Conservation (phyloP, 1,140 invertebrate species). For the Drosophila tropicalis region DNA sequence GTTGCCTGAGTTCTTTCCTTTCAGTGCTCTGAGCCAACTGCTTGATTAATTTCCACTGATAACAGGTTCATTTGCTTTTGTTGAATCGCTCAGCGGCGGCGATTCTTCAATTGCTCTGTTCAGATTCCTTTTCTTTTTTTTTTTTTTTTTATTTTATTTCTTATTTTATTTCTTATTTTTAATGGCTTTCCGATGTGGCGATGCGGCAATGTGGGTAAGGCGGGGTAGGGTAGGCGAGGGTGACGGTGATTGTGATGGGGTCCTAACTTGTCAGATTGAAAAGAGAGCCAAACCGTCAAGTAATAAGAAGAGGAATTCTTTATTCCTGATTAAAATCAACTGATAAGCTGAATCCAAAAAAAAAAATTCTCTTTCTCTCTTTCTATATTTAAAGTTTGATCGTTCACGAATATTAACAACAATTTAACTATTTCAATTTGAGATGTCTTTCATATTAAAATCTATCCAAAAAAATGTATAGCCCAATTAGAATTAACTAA, state of each 20-base stretch:
- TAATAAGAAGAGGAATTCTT: slow-evolving; percentile 11
- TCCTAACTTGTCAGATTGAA: not conserved
- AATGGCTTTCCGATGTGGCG: slow-evolving; percentile 33
- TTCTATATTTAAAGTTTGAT: no score
- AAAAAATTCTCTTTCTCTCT: no score
- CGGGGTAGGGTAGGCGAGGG: slow-evolving; percentile 4
- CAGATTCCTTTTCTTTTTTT: slow-evolving; percentile 42
- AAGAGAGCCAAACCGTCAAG: no score
- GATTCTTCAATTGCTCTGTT: slow-evolving; percentile 70
- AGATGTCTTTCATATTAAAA: no score
- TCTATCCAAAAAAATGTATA: no score
- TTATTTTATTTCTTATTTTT: slow-evolving; percentile 31
- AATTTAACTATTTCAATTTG: no score
- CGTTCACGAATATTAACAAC: not conserved
- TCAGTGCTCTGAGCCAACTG: slow-evolving; percentile 37
- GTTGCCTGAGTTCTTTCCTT: slow-evolving; percentile 9
- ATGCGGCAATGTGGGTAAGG: slow-evolving; percentile 24
- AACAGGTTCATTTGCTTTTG: slow-evolving; percentile 82
- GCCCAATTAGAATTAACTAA: no score
- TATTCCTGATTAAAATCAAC: slow-evolving; percentile 31
- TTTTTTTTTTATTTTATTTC: slow-evolving; percentile 23
- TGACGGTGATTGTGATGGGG: not conserved
- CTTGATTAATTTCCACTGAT: slow-evolving; percentile 81
- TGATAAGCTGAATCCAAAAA: slow-evolving; percentile 23
- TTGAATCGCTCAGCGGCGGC: slow-evolving; percentile 52